Base-by-base conservation (phyloP, 2,113 vertebrate species). In the Plotosus lineatus region DNA sequence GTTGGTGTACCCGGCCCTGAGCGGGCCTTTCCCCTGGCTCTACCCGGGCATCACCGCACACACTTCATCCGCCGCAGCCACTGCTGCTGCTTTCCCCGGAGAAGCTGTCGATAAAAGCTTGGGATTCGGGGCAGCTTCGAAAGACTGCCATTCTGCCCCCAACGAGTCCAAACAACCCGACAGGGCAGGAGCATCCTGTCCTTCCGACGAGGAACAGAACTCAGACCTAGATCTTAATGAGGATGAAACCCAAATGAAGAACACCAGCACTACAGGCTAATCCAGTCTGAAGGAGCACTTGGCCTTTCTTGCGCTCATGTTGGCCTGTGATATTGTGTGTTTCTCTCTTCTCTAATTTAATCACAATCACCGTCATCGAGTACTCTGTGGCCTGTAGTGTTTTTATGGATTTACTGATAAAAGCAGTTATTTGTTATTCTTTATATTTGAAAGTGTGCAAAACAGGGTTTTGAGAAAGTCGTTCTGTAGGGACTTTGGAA, bases 21-120 rank as follows among this genome's bases (percentile, higher is more conserved):
- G 90, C 0, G 91, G 90, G 10, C 95, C 96, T 0, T 94, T 97
- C 87, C 96, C 95, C 0, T 93, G 96, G 86, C 86, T 98, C 0
- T 96, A 96, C 86, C 94, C 95, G 0, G 92, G 93, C 68, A 79
- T 94, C 71, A 87, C 91, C 0, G 91, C 93, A 0, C 93, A 94
- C 2, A 89, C 92, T 1, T 82, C 91, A 0, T 87, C 91, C 0
- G 88, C 89, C 3, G 89, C 90, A 0, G 89, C 90, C 0, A 91
- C 93, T 3, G 92, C 95, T 0, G 91, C 93, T 3, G 92, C 93
- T 9, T 95, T 97, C 75, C 94, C 95, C n/a, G 92, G 93, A 21
- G 53, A 94, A 14, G 90, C 95, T 7, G 83, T 88, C 23, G 90
- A 91, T 9, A 87, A 85, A 82, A 84, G 82, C 36, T 58, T 89